Conservation (phyloP, 2,797 vertebrate genomes). For the Rhabdophis nuchalis region DNA sequence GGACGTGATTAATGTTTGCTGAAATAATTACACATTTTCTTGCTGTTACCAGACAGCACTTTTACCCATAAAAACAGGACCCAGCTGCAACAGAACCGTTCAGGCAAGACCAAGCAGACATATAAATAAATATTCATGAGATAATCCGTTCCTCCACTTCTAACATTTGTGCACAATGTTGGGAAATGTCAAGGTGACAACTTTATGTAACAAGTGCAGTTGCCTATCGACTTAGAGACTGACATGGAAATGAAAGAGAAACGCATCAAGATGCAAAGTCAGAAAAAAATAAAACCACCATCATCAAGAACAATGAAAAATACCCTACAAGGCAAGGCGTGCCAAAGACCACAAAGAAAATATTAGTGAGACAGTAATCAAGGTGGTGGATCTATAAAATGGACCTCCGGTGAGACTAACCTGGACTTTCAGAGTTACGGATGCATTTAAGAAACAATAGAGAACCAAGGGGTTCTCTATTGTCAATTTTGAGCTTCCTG, state of each 20-base stretch:
- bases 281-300: too few relatives aligned
- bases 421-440: too few relatives aligned
- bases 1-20: background rate
- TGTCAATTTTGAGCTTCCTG: background rate
- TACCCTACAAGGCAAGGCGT: too few relatives aligned
- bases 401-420: too few relatives aligned
- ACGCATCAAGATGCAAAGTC: background rate
- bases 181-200: background rate
- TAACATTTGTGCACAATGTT: background rate
- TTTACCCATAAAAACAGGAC: background rate
- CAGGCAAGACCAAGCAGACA: background rate
- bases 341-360: too few relatives aligned
- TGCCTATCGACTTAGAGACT: background rate
- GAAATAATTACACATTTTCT: background rate
- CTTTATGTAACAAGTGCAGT: background rate
- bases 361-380: too few relatives aligned
- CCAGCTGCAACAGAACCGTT: background rate
- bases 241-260: background rate
- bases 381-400: too few relatives aligned
- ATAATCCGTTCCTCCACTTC: background rate
- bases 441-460: too few relatives aligned
- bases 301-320: too few relatives aligned
- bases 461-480: too few relatives aligned
- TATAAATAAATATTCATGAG: constrained; percentile 11
- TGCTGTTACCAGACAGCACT: background rate